Evolutionary conservation across 1,140 invertebrate genomes (phyloP).

Genomic region (Drosophila kanapiae): DNA sequence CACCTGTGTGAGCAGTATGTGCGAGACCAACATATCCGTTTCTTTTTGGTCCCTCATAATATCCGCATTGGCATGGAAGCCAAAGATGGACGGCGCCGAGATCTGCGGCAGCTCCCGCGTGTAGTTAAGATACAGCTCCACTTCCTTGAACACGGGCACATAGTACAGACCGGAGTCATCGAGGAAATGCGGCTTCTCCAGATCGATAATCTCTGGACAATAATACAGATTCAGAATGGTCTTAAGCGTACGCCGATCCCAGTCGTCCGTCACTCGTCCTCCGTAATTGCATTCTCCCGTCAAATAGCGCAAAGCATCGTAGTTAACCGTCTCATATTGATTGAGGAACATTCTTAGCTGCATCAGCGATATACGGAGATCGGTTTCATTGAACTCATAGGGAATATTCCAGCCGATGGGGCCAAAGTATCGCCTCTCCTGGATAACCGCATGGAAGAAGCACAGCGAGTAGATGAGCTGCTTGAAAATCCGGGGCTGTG

Average conservation of each 20-base stretch:
- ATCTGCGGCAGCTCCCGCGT: conserved; percentile 92
- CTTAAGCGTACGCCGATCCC: conserved; percentile 95
- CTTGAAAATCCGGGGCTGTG: conserved; percentile 92
- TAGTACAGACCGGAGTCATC: conserved; percentile 91
- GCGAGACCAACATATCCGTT: conserved; percentile 92
- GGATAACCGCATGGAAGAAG: conserved; percentile 97
- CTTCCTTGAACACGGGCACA: conserved; percentile 90
- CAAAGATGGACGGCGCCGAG: conserved; percentile 94
- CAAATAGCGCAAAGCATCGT: conserved; percentile 94
- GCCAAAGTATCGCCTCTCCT: conserved; percentile 96
- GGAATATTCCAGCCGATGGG: conserved; percentile 97
- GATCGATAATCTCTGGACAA: conserved; percentile 87
- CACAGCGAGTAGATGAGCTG: conserved; percentile 95
- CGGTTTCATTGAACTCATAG: conserved; percentile 98
- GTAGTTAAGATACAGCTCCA: conserved; percentile 92
- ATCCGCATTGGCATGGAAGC: conserved; percentile 97
- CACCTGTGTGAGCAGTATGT: conserved; percentile 93
- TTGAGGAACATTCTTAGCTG: conserved; percentile 96
- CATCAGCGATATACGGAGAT: conserved; percentile 94
- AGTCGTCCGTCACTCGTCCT: conserved; percentile 97
- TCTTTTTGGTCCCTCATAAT: conserved; percentile 97
- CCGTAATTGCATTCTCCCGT: conserved; percentile 99
- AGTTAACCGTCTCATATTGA: conserved; percentile 94
- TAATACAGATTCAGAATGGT: conserved; percentile 95
- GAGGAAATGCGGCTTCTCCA: conserved; percentile 87